Evolutionary conservation across 1,140 invertebrate genomes (phyloP).

Genomic region (Caenorhabditis latens): DNA sequence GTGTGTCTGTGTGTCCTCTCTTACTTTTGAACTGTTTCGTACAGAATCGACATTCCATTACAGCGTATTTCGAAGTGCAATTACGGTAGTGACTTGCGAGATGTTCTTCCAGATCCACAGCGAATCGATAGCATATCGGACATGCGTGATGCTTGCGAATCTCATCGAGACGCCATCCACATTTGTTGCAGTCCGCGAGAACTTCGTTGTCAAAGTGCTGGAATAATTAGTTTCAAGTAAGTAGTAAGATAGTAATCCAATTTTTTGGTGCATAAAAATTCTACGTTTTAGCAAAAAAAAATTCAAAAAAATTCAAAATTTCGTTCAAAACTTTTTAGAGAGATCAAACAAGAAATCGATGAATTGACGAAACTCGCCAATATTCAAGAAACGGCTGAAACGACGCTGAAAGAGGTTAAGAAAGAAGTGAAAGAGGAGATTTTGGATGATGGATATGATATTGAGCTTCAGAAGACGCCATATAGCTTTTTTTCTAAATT

Average conservation of each 20-base stretch:
- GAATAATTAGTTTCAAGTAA: too few relatives aligned
- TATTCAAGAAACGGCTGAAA: too few relatives aligned
- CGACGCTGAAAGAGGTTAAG: neutral
- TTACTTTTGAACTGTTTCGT: slow-evolving; percentile 20
- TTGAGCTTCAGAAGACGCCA: too few relatives aligned
- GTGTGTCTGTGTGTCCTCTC: neutral
- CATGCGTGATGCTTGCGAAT: neutral
- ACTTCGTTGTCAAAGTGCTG: neutral
- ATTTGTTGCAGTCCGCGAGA: neutral
- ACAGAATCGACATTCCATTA: slow-evolving; percentile 21
- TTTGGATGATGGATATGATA: neutral
- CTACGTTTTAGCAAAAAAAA: too few relatives aligned
- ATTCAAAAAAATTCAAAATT: too few relatives aligned
- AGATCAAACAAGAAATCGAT: slow-evolving; percentile 15
- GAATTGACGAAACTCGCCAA: neutral
- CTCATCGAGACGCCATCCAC: neutral
- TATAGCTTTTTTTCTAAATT: too few relatives aligned
- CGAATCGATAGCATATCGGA: neutral
- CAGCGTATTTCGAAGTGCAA: neutral
- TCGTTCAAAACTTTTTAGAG: too few relatives aligned
- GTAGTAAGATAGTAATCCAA: too few relatives aligned
- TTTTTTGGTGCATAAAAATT: too few relatives aligned
- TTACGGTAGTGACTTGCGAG: neutral
- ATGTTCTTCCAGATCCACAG: neutral
- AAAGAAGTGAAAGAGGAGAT: slow-evolving; percentile 1